Base-by-base conservation (phyloP, 2,113 vertebrate genomes). In the Cinclus mexicanus region DNA sequence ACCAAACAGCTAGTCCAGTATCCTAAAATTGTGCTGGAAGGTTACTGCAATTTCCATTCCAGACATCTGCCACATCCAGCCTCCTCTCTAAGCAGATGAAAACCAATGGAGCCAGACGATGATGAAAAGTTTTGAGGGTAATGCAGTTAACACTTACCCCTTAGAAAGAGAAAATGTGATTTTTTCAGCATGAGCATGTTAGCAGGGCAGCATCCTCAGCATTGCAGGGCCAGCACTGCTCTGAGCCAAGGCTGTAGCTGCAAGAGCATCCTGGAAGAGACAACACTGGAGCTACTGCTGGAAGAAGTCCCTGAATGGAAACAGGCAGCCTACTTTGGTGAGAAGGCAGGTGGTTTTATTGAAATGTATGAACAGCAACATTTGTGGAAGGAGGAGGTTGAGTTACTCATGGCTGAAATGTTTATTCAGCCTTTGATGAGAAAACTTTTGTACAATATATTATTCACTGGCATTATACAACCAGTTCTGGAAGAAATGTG, bases 311-410 rank as follows among this genome's bases (percentile, higher is more conserved):
- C 55, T 90, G 71, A 91, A 83, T 72, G 35, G 57, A 72, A 94
- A 41, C 3, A 18, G 60, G 59, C 68, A 92, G 33, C 64, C 25
- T 39, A 2, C 79, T 90, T 47, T n/a, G 16, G 22, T 47, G 35
- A 88, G 75, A 39, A 85, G 89, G 79, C 85, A 94, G 85, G 85
- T 95, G 90, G 68, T 33, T 90, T 90, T 70, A 88, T 50, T 92
- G 88, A 83, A 94, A 86, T 71, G 19, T 26, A 86, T 37, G 56
- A 90, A 78, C 49, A 60, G 29, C 47, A 90, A 78, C 37, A 37
- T 70, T 90, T 75, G 39, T 86, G 83, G 94, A 81, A 88, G 44
- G 56, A 78, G 39, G 14, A 83, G 31, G 26, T 1, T 88, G 71
- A 86, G 52, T 86, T 95, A 47, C 70, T 88, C 75, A 70, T 37